Percentiles rank a stretch among this genome's conserved stretches.
These are phyloP conservation scores for Leucoptera coffeella DNA, from an alignment of 2,888 invertebrate species.

Conservation along the genomic window DNA sequence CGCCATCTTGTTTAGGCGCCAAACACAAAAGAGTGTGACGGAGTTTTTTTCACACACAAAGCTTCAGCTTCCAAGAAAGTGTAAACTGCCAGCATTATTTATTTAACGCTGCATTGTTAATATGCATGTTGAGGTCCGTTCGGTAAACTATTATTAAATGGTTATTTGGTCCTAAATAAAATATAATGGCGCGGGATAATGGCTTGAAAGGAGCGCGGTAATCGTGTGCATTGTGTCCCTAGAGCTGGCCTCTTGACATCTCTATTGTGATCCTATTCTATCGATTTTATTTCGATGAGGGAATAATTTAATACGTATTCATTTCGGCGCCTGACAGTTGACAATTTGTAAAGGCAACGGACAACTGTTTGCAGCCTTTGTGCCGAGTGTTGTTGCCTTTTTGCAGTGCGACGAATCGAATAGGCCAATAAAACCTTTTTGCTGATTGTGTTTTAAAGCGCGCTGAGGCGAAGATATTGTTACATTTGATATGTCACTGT, in stretches of 20 bases:
- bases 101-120: slow-evolving; percentile 54
- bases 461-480: too few species aligned
- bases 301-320: slow-evolving; percentile 18
- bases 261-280: slow-evolving; percentile 17
- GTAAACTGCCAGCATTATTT: slow-evolving; percentile 47
- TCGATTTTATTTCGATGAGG: slow-evolving; percentile 15
- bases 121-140: slow-evolving; percentile 38
- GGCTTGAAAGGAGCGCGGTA: slow-evolving; percentile 31
- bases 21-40: too few species aligned
- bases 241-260: slow-evolving; percentile 35
- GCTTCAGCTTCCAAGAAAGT: slow-evolving; percentile 49
- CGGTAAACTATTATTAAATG: slow-evolving; percentile 44
- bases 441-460: too few species aligned
- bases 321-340: slow-evolving; percentile 20
- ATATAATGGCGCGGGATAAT: slow-evolving; percentile 50
- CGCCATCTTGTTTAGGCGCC: slow-evolving; percentile 29
- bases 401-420: too few species aligned
- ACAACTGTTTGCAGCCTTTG: not conserved
- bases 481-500: too few species aligned
- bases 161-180: slow-evolving; percentile 52
- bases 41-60: too few species aligned
- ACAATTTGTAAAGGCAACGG: slow-evolving; percentile 26
- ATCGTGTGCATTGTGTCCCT: slow-evolving; percentile 31
- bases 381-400: too few species aligned
- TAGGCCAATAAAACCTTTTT: too few species aligned